phyloP scores from a whole-genome alignment of 1,140 invertebrate genomes.

The Euura saliciscinereae region DNA sequence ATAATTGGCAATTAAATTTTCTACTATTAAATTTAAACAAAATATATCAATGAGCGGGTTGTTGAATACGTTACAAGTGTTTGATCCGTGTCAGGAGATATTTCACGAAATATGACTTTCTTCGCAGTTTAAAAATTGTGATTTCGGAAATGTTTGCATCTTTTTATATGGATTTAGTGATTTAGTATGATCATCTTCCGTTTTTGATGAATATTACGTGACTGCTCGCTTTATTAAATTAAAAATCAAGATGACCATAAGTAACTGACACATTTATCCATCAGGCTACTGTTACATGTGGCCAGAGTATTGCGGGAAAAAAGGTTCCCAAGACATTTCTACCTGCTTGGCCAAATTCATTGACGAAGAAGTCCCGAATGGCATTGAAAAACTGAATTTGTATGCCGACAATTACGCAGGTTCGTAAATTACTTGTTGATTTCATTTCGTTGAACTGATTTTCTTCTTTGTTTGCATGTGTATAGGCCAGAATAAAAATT shows the following conservation, averaged over 20 bases:
- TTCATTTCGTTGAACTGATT: not conserved
- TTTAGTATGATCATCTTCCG: constrained; percentile 1
- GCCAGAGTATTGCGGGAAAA: not conserved
- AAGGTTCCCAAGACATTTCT: constrained; percentile 22
- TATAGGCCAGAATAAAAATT: not conserved
- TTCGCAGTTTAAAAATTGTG: constrained; percentile 7
- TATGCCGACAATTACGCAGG: constrained; percentile 21
- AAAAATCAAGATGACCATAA: no score
- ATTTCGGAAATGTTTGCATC: constrained; percentile 6
- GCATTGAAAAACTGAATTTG: constrained; percentile 19
- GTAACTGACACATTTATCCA: constrained; percentile 14
- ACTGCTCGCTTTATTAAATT: no score
- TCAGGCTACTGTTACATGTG: not conserved
- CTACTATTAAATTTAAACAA: no score
- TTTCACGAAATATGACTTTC: not conserved
- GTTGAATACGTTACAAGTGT: not conserved
- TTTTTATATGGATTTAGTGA: constrained; percentile 11
- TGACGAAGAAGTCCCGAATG: constrained; percentile 18
- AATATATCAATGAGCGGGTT: no score
- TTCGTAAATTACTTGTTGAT: constrained; percentile 8
- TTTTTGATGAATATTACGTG: constrained; percentile 17
- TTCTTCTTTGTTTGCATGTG: not conserved
- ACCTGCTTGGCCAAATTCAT: constrained; percentile 21
- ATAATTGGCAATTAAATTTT: no score
- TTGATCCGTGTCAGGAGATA: no score